Base-by-base conservation (phyloP, 1,140 invertebrate species). In the Sitodiplosis mosellana region DNA sequence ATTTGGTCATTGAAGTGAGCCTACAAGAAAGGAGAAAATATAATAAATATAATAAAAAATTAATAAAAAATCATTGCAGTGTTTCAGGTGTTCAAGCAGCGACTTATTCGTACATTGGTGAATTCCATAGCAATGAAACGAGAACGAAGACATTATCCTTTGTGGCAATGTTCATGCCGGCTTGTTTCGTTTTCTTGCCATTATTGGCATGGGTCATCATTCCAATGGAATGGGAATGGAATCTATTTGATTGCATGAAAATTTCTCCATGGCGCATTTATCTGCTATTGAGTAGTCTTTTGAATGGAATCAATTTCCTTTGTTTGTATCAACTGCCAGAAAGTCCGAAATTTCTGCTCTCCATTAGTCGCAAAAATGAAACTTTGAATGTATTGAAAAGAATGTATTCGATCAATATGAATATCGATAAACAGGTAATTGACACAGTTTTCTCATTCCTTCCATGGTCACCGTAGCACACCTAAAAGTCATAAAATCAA, bases 331-430 rank as follows among this genome's bases (percentile, higher is more conserved):
- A 66, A 7, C 66, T 79, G 6, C 77, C 78, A 0, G 86, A 89
- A 59, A 87, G 81, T 51, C 85, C 86, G 0, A 84, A 84, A 56
- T 88, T 77, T 58, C 63, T 81, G 10, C 59, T 84, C 4, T 69
- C 75, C 0, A 70, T 75, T 58, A 77, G 79, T 47, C 69, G 65
- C 50, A 56, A 65, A 10, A 65, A 76, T 0, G 71, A 76, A 52
- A 73, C 81, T 1, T 53, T 84, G 2, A 52, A 67, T 17, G 65
- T 78, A 10, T 57, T 86, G 3, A 62, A 63, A 44, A 62, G 55
- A 1, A 78, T 83, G 45, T 83, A 75, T 49, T 61, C 67, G 1
- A 52, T 55, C 2, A 85, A 85, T 50, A 77, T 72, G 6, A 65
- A 68, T 33, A 67, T 50, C n/a, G 36, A 50, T 27, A 20, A 52